Conservation (phyloP, 2,888 invertebrate species). For the Sarcophaga variegata region DNA sequence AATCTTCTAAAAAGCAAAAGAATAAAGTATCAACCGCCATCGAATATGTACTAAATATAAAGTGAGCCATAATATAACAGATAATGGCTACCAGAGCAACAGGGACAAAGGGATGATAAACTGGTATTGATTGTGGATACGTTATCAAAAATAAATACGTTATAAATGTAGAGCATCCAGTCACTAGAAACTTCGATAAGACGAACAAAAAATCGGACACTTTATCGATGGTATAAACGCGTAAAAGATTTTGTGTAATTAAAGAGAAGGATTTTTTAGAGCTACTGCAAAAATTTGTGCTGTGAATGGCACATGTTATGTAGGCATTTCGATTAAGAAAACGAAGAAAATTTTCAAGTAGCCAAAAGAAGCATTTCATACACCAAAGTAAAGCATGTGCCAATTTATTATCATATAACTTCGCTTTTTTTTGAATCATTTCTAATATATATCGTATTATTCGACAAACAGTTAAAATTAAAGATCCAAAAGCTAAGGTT, state of each 20-base stretch:
- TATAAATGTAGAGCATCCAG: constrained; percentile 88
- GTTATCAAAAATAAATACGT: constrained; percentile 89
- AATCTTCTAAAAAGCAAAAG: constrained; percentile 98
- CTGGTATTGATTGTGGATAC: constrained; percentile 83
- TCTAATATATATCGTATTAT: constrained; percentile 92
- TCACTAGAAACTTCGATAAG: constrained; percentile 93
- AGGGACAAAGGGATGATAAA: constrained; percentile 92
- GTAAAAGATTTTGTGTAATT: constrained; percentile 90
- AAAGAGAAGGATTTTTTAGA: constrained; percentile 95
- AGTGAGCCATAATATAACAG: constrained; percentile 92
- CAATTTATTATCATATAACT: constrained; percentile 89
- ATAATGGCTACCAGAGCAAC: constrained; percentile 91
- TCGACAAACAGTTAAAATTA: constrained; percentile 94
- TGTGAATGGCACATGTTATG: constrained; percentile 97
- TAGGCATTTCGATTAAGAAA: constrained; percentile 92
- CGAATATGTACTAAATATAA: constrained; percentile 96
- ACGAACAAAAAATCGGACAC: constrained; percentile 96
- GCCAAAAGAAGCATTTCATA: constrained; percentile 92
- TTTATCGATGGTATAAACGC: constrained; percentile 91
- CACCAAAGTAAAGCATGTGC: constrained; percentile 88
- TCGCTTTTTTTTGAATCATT: constrained; percentile 91
- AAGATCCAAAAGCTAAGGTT: constrained; percentile 95
- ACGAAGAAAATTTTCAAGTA: constrained; percentile 92
- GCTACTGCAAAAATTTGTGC: constrained; percentile 94
- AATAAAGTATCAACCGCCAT: constrained; percentile 99